Base-by-base conservation (phyloP, 1,140 invertebrate genomes). In the Caligus rogercresseyi region DNA sequence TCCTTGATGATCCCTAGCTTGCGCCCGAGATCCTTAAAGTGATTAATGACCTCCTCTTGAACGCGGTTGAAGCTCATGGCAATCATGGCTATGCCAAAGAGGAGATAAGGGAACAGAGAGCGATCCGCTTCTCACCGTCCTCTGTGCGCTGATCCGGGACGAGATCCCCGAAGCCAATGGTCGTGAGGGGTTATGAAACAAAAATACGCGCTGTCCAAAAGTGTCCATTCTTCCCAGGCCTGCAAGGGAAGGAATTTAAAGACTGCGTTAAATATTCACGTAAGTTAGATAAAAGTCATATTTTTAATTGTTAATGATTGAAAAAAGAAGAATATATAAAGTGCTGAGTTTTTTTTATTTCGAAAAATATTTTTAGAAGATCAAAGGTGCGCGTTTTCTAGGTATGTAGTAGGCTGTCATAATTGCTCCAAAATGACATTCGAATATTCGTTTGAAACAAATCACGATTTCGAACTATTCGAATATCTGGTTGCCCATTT, bases 61-160 rank as follows among this genome's bases (percentile, higher is more conserved):
- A 96, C 90, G 66, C 98, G 78, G 76, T 97, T 96, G 74, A 98
- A 98, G 70, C 89, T 93, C 95, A 98, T 98, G 19, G 93, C 93
- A 58, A 98, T 74, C 24, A 98, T 77, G 0, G 94, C 90, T 72
- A 98, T 98, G 4, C 94, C 94, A 72, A 95, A 93, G 14, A 98
- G 77, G 62, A 96, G 76, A 76, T 96, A 96, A 95, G 72, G 0
- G 89, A 89, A 69, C 88, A 92, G 18, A 96, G 80, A 0, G 91
- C 88, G 65, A 96, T 89, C 43, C 86, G 71, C 66, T 77, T 68
- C 25, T 75, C 71, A 16, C 71, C 71, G 51, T 74, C 69, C 20
- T 79, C 77, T 54, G 79, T 79, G 16, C 81, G 79, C 72, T 87
- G 85, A 0, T 87, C 87, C 0, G 90, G 91, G 0, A 94, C 89